These are phyloP conservation scores for Drosophila nr. perissopoda DNA, from an alignment of 2,888 invertebrate species.

Conservation along the genomic window DNA sequence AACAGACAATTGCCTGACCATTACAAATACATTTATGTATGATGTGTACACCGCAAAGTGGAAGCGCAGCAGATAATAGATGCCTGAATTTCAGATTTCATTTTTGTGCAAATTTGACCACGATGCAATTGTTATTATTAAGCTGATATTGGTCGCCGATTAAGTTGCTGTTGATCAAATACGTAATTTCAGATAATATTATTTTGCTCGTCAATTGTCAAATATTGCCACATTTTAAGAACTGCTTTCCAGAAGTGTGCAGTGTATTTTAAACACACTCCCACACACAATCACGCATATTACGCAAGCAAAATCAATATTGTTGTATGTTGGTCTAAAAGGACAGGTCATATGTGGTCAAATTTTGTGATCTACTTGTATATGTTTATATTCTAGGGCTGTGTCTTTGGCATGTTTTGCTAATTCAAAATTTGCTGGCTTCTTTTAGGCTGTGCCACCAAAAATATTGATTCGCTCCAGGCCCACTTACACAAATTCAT, in stretches of 20 bases:
- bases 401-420: constrained; percentile 25
- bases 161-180: not conserved
- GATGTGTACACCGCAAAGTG: not conserved
- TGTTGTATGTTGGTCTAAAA: constrained; percentile 30
- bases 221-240: not conserved
- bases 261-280: constrained; percentile 20
- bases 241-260: not conserved
- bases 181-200: no score
- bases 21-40: not conserved
- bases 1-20: constrained; percentile 35
- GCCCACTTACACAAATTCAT: not conserved
- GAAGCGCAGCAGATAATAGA: constrained; percentile 2
- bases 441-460: constrained; percentile 14
- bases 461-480: constrained; percentile 45
- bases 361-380: constrained; percentile 7
- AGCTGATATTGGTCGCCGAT: not conserved
- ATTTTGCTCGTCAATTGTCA: no score
- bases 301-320: constrained; percentile 52
- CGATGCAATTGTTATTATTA: not conserved
- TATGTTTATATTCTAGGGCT: not conserved
- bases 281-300: constrained; percentile 2
- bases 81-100: not conserved
- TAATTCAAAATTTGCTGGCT: constrained; percentile 37
- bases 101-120: not conserved
- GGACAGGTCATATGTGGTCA: constrained; percentile 36